Percentiles rank a stretch among this genome's conserved stretches.
phyloP scores from a whole-genome alignment of 2,888 invertebrate genomes.

The Mesodorylaimus sp. region DNA sequence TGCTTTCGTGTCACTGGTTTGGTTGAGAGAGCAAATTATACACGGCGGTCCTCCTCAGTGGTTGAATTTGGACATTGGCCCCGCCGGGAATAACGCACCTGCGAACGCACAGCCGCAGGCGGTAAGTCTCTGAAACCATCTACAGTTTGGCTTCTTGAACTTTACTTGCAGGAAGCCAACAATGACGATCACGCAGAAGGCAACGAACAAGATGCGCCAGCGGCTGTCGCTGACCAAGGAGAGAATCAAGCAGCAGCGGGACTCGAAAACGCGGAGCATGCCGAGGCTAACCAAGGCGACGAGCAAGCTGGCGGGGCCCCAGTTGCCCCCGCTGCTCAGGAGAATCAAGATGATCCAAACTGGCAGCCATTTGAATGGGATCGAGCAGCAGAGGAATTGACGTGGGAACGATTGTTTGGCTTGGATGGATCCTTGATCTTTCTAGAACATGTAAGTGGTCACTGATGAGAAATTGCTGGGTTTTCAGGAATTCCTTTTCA shows the following conservation, averaged over 20 bases:
- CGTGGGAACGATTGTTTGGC: slow-evolving; percentile 89
- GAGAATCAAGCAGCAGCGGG: background rate
- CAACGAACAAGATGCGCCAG: too few relatives aligned
- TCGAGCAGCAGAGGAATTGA: slow-evolving; percentile 75
- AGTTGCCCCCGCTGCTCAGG: background rate
- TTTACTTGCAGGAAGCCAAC: too few relatives aligned
- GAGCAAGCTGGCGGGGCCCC: background rate
- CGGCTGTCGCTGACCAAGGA: too few relatives aligned
- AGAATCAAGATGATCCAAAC: slow-evolving; percentile 37
- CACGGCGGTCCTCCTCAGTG: slow-evolving; percentile 93
- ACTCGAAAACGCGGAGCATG: background rate
- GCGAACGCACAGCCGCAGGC: background rate
- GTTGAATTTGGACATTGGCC: slow-evolving; percentile 53
- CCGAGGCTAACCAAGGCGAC: background rate
- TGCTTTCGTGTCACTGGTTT: slow-evolving; percentile 76
- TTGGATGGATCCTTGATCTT: slow-evolving; percentile 90
- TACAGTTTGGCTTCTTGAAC: too few relatives aligned
- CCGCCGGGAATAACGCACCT: background rate
- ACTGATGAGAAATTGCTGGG: too few relatives aligned
- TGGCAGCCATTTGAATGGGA: slow-evolving; percentile 99
- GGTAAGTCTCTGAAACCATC: too few relatives aligned
- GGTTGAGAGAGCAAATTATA: slow-evolving; percentile 91
- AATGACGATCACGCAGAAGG: too few relatives aligned
- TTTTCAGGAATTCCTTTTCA: too few relatives aligned
- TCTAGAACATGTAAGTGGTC: slow-evolving; percentile 90